Percentiles rank a stretch among this genome's conserved stretches.
phyloP scores from a whole-genome alignment of 2,113 vertebrate genomes.

The Mystacornis crossleyi region DNA sequence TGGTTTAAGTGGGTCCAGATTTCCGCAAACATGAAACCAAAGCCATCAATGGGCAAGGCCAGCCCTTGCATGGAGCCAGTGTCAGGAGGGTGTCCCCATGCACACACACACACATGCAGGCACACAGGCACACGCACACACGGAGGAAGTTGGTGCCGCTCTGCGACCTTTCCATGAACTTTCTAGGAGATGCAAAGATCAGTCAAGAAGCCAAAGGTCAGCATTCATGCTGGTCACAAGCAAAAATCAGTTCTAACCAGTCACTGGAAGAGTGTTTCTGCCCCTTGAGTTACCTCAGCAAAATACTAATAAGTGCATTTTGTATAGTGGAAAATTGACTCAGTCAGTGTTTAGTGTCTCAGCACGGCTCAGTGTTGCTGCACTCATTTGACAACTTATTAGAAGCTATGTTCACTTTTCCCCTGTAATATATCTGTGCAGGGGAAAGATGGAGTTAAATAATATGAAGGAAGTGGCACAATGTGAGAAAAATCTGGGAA shows the following conservation, averaged over 20 bases:
- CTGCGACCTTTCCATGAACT: constrained; percentile 92
- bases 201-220: constrained; percentile 87
- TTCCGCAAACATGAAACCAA: constrained; percentile 14
- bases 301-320: constrained; percentile 35
- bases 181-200: constrained; percentile 86
- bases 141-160: constrained; percentile 74
- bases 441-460: neutral
- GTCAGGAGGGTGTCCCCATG: constrained; percentile 71
- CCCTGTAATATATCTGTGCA: neutral
- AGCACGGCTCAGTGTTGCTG: neutral
- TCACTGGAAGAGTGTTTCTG: constrained; percentile 73
- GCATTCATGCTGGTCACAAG: constrained; percentile 87
- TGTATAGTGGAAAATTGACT: neutral
- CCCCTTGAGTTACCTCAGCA: neutral
- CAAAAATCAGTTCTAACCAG: constrained; percentile 85
- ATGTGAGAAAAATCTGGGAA: neutral
- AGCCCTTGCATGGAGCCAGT: constrained; percentile 64
- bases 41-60: neutral
- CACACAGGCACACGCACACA: constrained; percentile 34
- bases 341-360: neutral
- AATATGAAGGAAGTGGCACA: neutral
- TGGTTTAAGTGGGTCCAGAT: constrained; percentile 27
- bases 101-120: neutral
- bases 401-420: neutral
- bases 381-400: neutral